These are phyloP conservation scores for Drosophila histrio DNA, from an alignment of 2,888 invertebrate species.

Conservation along the genomic window DNA sequence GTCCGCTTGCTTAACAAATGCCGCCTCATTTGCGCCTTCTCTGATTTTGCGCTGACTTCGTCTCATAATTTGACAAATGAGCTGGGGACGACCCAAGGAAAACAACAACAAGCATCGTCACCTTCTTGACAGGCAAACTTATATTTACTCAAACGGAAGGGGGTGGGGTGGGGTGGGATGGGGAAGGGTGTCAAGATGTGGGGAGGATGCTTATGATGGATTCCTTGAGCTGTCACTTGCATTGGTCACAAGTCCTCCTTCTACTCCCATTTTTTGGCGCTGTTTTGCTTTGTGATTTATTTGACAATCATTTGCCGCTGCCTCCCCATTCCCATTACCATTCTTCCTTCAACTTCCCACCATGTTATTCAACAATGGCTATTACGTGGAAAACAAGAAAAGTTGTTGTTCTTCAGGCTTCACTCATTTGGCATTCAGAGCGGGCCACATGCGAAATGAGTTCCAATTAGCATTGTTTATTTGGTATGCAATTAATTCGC, in stretches of 20 bases:
- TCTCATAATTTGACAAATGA: slow-evolving; percentile 74
- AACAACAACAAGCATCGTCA: slow-evolving; percentile 61
- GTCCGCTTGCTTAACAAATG: slow-evolving; percentile 53
- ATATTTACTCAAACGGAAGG: slow-evolving; percentile 12
- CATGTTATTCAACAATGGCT: slow-evolving; percentile 53
- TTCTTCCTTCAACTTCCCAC: neutral
- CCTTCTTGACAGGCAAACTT: slow-evolving; percentile 66
- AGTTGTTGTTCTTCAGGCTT: slow-evolving; percentile 31
- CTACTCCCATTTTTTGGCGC: slow-evolving; percentile 17
- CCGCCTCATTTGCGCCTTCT: slow-evolving; percentile 70
- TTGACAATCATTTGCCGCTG: slow-evolving; percentile 75
- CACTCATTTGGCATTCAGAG: slow-evolving; percentile 70
- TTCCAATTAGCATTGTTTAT: slow-evolving; percentile 78
- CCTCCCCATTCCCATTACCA: neutral
- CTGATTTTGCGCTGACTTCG: slow-evolving; percentile 61
- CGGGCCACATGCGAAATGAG: slow-evolving; percentile 75
- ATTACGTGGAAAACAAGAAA: slow-evolving; percentile 67
- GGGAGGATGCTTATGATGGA: slow-evolving; percentile 49
- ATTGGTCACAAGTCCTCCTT: slow-evolving; percentile 28
- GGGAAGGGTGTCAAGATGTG: neutral
- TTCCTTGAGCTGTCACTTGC: slow-evolving; percentile 48
- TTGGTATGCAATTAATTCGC: slow-evolving; percentile 77
- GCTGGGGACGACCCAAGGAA: slow-evolving; percentile 17
- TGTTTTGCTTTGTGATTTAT: slow-evolving; percentile 67
- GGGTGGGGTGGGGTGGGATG: neutral